phyloP scores from a whole-genome alignment of 2,888 invertebrate genomes.

The Carpatolechia fugitivella region DNA sequence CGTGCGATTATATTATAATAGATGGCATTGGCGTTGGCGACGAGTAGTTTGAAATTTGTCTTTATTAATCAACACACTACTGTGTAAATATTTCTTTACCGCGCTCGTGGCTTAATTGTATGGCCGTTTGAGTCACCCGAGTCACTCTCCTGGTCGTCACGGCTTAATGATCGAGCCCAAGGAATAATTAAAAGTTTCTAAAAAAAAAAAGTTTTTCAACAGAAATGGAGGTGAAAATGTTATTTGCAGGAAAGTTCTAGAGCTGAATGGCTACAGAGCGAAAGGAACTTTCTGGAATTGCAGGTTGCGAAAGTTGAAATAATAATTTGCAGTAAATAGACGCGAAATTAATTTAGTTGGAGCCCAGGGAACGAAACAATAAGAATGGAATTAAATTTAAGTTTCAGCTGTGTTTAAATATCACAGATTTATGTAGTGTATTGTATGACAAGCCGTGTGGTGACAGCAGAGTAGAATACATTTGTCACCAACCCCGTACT shows the following conservation, averaged over 20 bases:
- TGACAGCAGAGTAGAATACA: too few species aligned
- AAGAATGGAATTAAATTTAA: background rate
- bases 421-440: too few species aligned
- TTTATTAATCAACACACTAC: too few species aligned
- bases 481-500: too few species aligned
- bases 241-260: background rate
- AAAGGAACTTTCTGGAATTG: background rate
- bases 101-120: background rate
- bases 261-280: background rate
- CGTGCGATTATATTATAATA: too few species aligned
- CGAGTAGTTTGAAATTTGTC: too few species aligned
- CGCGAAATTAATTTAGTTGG: constrained; percentile 3
- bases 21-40: too few species aligned
- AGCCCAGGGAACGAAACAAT: background rate
- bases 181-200: constrained; percentile 45
- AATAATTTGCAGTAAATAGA: background rate
- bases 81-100: too few species aligned
- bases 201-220: background rate
- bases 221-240: background rate
- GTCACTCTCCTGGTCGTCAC: constrained; percentile 17
- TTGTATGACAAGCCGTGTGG: too few species aligned
- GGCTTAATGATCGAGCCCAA: constrained; percentile 32
- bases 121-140: constrained; percentile 35
- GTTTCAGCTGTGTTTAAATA: too few species aligned
- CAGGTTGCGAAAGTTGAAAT: background rate